Conservation (phyloP, 2,888 invertebrate species). For the Pheosia tremula region DNA sequence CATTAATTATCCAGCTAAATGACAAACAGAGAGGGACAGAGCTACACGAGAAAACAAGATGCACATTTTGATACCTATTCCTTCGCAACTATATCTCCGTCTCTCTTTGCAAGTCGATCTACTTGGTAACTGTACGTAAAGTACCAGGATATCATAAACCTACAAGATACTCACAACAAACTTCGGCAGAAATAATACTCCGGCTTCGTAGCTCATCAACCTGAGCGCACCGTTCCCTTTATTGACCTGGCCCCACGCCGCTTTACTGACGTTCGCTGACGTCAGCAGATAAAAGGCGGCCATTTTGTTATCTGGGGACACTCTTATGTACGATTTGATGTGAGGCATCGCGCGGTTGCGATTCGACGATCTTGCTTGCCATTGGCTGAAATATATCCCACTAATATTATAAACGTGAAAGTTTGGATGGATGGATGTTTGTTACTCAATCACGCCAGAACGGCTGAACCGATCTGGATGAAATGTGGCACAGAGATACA, state of each 20-base stretch:
- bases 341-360: slow-evolving; percentile 97
- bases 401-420: no score
- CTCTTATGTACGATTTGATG: slow-evolving; percentile 94
- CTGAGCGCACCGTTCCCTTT: slow-evolving; percentile 84
- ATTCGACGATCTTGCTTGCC: slow-evolving; percentile 89
- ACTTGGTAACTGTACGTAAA: background rate
- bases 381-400: slow-evolving; percentile 85
- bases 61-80: no score
- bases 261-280: slow-evolving; percentile 98
- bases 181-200: slow-evolving; percentile 94
- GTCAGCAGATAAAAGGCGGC: slow-evolving; percentile 94
- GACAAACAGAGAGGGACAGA: no score
- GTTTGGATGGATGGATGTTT: no score
- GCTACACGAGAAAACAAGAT: background rate
- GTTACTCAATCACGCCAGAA: no score
- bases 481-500: no score
- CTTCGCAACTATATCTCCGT: no score
- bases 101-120: background rate
- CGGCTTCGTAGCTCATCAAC: slow-evolving; percentile 95
- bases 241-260: slow-evolving; percentile 94
- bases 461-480: no score
- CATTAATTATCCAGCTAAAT: no score
- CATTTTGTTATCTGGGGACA: slow-evolving; percentile 86
- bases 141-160: slow-evolving; percentile 7
- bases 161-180: slow-evolving; percentile 87